These are phyloP conservation scores for Zootermopsis nevadensis DNA, from an alignment of 2,888 invertebrate species.

Conservation along the genomic window DNA sequence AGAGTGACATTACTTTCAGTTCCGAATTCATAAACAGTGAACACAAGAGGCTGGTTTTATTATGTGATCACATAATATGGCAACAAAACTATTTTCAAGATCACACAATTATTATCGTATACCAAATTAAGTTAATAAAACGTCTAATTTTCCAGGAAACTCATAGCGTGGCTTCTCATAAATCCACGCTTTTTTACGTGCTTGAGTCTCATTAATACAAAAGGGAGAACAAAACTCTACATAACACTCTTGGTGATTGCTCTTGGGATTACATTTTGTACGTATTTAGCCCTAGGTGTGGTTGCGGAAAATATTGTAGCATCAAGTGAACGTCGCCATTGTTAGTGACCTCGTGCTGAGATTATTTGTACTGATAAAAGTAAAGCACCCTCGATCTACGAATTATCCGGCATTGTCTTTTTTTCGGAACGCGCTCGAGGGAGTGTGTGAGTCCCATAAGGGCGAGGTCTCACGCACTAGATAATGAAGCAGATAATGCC, in stretches of 20 bases:
- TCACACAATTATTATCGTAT: too few species aligned
- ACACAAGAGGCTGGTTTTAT: too few species aligned
- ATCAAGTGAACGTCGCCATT: background rate
- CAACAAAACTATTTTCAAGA: too few species aligned
- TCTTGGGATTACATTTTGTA: slow-evolving; percentile 27
- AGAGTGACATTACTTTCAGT: too few species aligned
- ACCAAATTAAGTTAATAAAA: too few species aligned
- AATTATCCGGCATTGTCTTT: slow-evolving; percentile 18
- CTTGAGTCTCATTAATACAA: slow-evolving; percentile 18
- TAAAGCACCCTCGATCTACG: slow-evolving; percentile 22
- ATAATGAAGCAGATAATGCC: background rate
- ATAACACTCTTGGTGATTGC: slow-evolving; percentile 30
- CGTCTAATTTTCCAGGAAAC: background rate
- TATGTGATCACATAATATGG: too few species aligned
- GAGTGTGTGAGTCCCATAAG: slow-evolving; percentile 3
- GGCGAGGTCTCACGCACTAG: slow-evolving; percentile 24
- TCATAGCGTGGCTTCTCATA: slow-evolving; percentile 26
- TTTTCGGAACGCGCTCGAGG: slow-evolving; percentile 19
- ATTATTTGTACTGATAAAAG: background rate
- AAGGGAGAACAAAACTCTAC: slow-evolving; percentile 9
- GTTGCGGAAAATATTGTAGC: slow-evolving; percentile 24
- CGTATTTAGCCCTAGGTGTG: slow-evolving; percentile 40
- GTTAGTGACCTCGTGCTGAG: background rate
- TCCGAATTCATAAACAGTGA: too few species aligned
- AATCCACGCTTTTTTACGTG: slow-evolving; percentile 40